Evolutionary conservation across 2,113 vertebrate genomes (phyloP).

Genomic region (Aleadryas rufinucha): DNA sequence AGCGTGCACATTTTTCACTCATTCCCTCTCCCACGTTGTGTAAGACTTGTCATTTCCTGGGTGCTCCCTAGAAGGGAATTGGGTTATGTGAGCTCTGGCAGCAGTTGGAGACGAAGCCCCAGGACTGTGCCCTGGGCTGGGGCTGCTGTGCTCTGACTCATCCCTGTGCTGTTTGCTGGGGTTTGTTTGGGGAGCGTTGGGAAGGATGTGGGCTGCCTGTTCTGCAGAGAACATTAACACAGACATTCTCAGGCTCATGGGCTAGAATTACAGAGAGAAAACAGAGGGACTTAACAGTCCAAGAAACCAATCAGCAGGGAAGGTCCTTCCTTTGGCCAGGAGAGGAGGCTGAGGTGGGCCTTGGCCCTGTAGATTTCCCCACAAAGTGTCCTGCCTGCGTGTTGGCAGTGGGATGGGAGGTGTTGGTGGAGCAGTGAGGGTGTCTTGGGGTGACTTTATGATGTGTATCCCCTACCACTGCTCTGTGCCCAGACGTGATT

Average conservation of each 20-base stretch:
- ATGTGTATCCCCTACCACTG: too few relatives aligned
- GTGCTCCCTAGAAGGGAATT: rapidly evolving
- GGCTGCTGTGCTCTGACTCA: neutral
- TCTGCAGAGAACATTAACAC: neutral
- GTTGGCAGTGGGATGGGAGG: neutral
- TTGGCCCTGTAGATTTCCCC: neutral
- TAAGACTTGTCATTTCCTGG: neutral
- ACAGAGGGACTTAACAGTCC: rapidly evolving
- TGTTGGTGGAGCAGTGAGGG: neutral
- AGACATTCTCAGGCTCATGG: neutral
- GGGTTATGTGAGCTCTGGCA: rapidly evolving
- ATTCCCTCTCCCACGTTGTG: neutral
- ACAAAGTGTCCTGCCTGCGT: rapidly evolving
- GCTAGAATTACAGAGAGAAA: rapidly evolving
- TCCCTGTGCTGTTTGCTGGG: rapidly evolving
- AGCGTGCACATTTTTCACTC: neutral
- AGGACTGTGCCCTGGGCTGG: neutral
- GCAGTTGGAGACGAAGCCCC: rapidly evolving
- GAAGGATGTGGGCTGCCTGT: neutral
- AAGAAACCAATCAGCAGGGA: rapidly evolving
- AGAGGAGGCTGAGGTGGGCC: neutral
- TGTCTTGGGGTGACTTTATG: too few relatives aligned
- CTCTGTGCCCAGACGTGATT: too few relatives aligned
- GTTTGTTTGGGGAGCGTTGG: neutral
- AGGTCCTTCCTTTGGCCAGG: neutral